Evolutionary conservation across 2,888 invertebrate species (phyloP), one percentile per base, ranked within the genome.

Genomic region (Pterostichus madidus): DNA sequence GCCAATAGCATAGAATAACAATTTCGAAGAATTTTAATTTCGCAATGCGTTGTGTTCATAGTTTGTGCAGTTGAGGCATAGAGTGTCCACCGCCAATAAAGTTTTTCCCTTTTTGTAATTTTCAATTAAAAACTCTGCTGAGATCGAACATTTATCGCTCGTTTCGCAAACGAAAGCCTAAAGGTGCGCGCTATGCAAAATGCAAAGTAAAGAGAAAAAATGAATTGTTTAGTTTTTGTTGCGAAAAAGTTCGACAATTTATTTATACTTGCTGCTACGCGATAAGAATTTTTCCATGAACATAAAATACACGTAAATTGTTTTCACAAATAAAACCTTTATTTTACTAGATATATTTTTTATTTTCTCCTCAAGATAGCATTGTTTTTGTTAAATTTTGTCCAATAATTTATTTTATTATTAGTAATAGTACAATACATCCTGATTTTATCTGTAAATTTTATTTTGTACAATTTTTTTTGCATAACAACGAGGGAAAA

Each of bases 161-260:
- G 49, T 13, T 49, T 49, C 49, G 13, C 39, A 49, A 11, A 49
- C n/a, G 49, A 49, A 13, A 49, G 49, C 49, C 49, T 49, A 49
- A 49, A 49, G 49, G 49, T 49, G 49, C 49, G 13, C 13, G 11
- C n/a, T 49, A 1, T 49, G 49, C 49, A 49, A 49, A 49, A 49
- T 49, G 49, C 49, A 49, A 49, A 49, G n/a, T n/a, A 49, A 49
- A 49, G n/a, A 49, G 13, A 49, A 49, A 46, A 11, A 49, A 39
- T 7, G 6, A 8, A 39, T 39, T 49, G 49, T 49, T 11, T n/a
- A 49, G 49, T 13, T 49, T 13, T 49, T 13, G 49, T 49, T 10
- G 39, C 8, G 49, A n/a, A 49, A 49, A 49, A 49, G 5, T 2
- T 24, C 24, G 24, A 49, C 11, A 49, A 49, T 49, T 49, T 49